Evolutionary conservation across 64 coral and sea anemone species (phyloP), one percentile per base, ranked within the genome.

Genomic region (Platygyra sinensis): DNA sequence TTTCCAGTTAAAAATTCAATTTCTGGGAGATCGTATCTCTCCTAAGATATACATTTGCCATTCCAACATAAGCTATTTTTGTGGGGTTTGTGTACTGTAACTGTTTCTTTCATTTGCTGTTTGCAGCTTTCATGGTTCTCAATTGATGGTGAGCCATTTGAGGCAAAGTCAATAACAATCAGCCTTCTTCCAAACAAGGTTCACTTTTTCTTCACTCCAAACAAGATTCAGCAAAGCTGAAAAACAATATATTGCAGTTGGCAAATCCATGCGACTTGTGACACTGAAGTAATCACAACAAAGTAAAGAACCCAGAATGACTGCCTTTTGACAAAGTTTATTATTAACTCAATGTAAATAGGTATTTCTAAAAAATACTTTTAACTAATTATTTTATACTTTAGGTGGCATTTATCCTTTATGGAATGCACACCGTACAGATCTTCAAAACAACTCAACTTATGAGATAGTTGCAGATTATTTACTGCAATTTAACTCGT

Each of bases 121-220:
- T 89, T 79, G 11, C 14, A 99, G 97, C 64, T 65, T 16, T 93
- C 90, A 30, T 99, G 97, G 97, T 99, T 96, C 52, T 96, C 90
- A 85, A 99, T 99, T 80, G 97, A 99, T 93, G 97, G 97, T 59
- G 97, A 99, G 42, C 83, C 94, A 67, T 99, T 99, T 94, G 97
- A 99, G 69, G 97, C 97, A 7, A 95, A 88, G 55, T 36, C 94
- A 36, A 93, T 99, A 30, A 94, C 93, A 16, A 74, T 99, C 32
- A 93, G 49, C 33, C 73, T 93, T 65, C 91, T 91, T 27, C 91
- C 78, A 19, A 86, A 94, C 27, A 95, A 99, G 77, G 83, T 99
- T 19, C 42, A 88, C 30, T 77, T 99, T 78, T 99, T 99, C 87
- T 95, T 82, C 72, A 89, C 30, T 28, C 87, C 86, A 39, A 38